Conservation (phyloP, 2,113 vertebrate genomes). For the Caloenas nicobarica region DNA sequence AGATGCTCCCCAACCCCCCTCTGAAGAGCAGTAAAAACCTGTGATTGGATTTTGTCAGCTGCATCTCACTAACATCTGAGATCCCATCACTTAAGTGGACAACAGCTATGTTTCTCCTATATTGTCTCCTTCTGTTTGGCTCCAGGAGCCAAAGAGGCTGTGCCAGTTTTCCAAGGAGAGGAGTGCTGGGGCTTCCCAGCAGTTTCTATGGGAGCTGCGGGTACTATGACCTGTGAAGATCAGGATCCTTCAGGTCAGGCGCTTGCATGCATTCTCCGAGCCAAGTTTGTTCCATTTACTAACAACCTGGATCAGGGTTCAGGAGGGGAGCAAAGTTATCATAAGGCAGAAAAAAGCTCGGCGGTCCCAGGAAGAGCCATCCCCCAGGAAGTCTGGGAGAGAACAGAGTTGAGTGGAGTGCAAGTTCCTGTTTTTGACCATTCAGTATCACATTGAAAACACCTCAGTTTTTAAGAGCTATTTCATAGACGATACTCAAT, state of each 20-base stretch:
- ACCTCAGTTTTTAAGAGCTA: neutral
- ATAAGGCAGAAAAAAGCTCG: neutral
- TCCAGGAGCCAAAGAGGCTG: neutral
- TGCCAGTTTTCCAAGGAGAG: neutral
- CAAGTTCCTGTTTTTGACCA: neutral
- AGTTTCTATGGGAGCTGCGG: neutral
- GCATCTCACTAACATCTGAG: neutral
- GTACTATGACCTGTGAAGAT: neutral
- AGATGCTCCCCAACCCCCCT: fast-evolving
- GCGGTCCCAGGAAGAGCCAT: neutral
- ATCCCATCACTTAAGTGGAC: neutral
- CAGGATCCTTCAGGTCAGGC: neutral
- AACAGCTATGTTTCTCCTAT: neutral
- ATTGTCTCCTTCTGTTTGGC: neutral
- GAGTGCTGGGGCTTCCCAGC: neutral
- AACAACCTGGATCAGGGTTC: neutral
- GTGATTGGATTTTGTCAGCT: neutral
- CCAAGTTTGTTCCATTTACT: neutral
- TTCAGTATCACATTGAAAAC: neutral
- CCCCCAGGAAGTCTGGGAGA: neutral
- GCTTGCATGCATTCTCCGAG: neutral
- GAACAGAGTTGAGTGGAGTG: neutral
- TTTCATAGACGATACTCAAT: neutral
- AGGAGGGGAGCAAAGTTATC: neutral
- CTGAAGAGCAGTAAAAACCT: neutral